Percentiles rank a stretch among this genome's conserved stretches.
These are phyloP conservation scores for Parauchenoglanis ngamensis DNA, from an alignment of 2,797 vertebrate genomes.

Conservation along the genomic window DNA sequence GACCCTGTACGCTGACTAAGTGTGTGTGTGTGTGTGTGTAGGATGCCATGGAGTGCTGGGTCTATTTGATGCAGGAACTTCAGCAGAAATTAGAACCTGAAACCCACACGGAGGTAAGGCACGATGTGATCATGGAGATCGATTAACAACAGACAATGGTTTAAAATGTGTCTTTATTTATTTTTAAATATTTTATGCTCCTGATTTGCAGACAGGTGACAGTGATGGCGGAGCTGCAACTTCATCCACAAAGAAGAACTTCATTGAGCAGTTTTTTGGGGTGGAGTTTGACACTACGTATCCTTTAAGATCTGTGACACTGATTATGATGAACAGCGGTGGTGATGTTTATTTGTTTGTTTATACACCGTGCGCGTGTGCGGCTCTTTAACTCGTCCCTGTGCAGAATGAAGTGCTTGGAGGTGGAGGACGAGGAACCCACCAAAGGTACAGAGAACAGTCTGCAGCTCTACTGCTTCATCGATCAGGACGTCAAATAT, in stretches of 20 bases:
- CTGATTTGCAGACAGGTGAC: conserved; percentile 74
- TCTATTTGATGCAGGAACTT: conserved; percentile 95
- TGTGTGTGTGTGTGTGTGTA: conserved; percentile 55
- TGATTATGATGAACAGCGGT: neutral
- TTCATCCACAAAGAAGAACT: conserved; percentile 89
- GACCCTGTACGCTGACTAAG: neutral
- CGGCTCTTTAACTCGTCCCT: conserved; percentile 74
- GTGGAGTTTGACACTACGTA: conserved; percentile 97
- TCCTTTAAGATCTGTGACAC: conserved; percentile 70
- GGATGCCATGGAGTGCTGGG: conserved; percentile 99
- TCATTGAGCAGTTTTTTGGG: conserved; percentile 98
- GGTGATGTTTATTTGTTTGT: neutral
- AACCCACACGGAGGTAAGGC: conserved; percentile 86
- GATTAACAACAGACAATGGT: neutral
- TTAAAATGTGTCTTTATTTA: neutral
- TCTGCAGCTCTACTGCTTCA: conserved; percentile 97
- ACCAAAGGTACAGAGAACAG: conserved; percentile 94
- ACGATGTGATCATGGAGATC: neutral
- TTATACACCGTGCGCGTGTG: neutral
- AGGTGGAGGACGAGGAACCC: conserved; percentile 93
- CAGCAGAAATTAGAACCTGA: conserved; percentile 96
- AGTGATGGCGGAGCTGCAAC: conserved; percentile 72
- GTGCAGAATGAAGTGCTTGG: conserved; percentile 97
- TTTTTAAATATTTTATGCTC: neutral
- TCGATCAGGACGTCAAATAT: conserved; percentile 99